Base-by-base conservation (phyloP, 2,113 vertebrate species). In the Pholis gunnellus region DNA sequence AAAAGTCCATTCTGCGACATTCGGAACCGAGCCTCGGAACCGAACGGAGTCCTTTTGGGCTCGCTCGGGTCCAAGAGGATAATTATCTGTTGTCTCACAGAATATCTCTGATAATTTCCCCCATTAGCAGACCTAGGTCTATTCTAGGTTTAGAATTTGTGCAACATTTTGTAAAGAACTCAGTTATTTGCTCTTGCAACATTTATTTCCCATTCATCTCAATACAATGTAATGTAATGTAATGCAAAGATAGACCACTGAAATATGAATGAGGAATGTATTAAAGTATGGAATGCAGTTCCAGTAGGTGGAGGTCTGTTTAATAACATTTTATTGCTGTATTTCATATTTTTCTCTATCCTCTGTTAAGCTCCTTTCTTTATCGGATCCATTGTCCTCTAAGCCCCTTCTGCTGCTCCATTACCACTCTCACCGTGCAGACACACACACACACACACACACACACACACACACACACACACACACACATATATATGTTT, bases 401-500 rank as follows among this genome's bases (percentile, higher is more conserved):
- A 93, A 94, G 79, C 91, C 79, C 84, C 89, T 93, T 93, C 89
- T 92, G 92, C 72, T 89, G 71, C 72, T 76, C 76, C 85, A 72
- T 79, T 76, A 85, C 63, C 61, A 48, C 61, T 82, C 77, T 82
- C 80, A 74, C 44, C 61, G 29, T 48, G 57, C 75, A 82, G 64
- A 82, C 79, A 64, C 69, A 73, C 76, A 42, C 67, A 36, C 56
- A 42, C 40, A 22, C 18, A 52, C 64, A 46, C 25, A 72, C n/a
- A 54, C 44, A 79, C 57, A 52, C 75, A 78, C 29, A 48, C 38
- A 78, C 40, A 52, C 66, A 78, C 40, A 52, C 22, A 69, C n/a
- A 40, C 31, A 64, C 59, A 57, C 44, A 46, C 6, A 34, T 9
- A 34, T 8, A 31, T 20, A 61, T 9, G 36, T 10, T 10, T 10